Base-by-base conservation (phyloP, 1,140 invertebrate species). In the Acyrthosiphon pisum region DNA sequence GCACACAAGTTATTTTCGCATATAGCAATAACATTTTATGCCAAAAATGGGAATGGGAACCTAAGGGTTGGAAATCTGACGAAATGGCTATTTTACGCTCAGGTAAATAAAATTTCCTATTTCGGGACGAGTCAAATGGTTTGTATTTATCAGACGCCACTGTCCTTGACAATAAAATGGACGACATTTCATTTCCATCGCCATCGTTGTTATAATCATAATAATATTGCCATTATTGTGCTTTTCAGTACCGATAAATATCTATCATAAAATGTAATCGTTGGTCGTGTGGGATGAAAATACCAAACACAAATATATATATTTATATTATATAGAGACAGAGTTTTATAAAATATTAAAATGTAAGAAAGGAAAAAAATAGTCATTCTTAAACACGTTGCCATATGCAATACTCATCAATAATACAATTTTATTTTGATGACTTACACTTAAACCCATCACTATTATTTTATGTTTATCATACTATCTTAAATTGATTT, bases 51-150 rank as follows among this genome's bases (percentile, higher is more conserved):
- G 86, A 48, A 48, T 48, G 87, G n/a, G 30, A 50, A 23, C n/a
- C 44, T 46, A 48, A 26, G 83, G 83, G 83, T 41, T 86, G 37
- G 88, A 90, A 37, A 90, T 90, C 53, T 56, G 41, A 90, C 53
- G 23, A 41, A 68, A 41, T 68, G 41, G 30, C 50, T 23, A 44
- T 88, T 88, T 88, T 50, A 68, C 50, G 41, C 35, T n/a, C 41
- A 44, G 56, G 89, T 90, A 90, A 41, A 90, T 90, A 90, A 90
- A 90, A 90, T 68, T 30, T n/a, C 89, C 53, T n/a, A 90, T 90
- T 44, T 68, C 37, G 26, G 89, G 35, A 56, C 18, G n/a, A 90
- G 37, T 44, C 48, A 37, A 56, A 90, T 56, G 88, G 48, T 37
- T 30, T 90, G 41, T 30, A 41, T 90, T 41, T 90, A 53, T 50